phyloP scores from a whole-genome alignment of 2,797 vertebrate genomes.

The Crenuchus spilurus region DNA sequence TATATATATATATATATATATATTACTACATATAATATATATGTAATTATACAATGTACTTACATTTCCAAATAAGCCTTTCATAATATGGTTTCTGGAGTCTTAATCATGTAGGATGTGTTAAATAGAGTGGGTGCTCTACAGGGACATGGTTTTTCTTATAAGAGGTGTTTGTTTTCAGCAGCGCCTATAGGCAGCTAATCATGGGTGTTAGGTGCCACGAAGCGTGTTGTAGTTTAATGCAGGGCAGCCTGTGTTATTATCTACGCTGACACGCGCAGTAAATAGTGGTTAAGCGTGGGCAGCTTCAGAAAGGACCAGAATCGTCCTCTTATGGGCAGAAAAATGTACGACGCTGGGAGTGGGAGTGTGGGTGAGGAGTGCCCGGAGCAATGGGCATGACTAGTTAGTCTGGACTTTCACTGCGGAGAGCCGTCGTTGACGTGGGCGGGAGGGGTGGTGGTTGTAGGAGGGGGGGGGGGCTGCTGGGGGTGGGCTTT shows the following conservation, averaged over 20 bases:
- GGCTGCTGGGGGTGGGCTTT: slow-evolving; percentile 53
- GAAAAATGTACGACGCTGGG: slow-evolving; percentile 21
- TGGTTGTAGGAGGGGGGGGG: slow-evolving; percentile 39
- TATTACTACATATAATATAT: too few species aligned
- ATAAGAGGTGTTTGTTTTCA: neutral
- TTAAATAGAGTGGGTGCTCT: neutral
- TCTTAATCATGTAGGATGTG: too few species aligned
- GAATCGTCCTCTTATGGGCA: slow-evolving; percentile 3
- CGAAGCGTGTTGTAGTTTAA: neutral
- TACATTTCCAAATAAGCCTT: too few species aligned
- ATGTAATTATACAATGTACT: too few species aligned
- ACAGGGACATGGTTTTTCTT: neutral
- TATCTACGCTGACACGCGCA: neutral
- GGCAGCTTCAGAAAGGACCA: neutral
- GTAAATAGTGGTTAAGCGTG: slow-evolving; percentile 14
- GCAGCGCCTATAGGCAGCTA: neutral
- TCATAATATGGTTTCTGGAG: too few species aligned
- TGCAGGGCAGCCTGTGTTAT: neutral
- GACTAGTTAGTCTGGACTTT: slow-evolving; percentile 40
- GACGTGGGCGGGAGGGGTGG: slow-evolving; percentile 53
- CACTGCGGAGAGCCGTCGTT: slow-evolving; percentile 54
- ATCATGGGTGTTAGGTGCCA: neutral
- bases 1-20: too few species aligned
- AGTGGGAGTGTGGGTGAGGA: slow-evolving; percentile 32
- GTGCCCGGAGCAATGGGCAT: slow-evolving; percentile 29